phyloP scores from a whole-genome alignment of 2,888 invertebrate genomes.

The Drosophila phalerata region DNA sequence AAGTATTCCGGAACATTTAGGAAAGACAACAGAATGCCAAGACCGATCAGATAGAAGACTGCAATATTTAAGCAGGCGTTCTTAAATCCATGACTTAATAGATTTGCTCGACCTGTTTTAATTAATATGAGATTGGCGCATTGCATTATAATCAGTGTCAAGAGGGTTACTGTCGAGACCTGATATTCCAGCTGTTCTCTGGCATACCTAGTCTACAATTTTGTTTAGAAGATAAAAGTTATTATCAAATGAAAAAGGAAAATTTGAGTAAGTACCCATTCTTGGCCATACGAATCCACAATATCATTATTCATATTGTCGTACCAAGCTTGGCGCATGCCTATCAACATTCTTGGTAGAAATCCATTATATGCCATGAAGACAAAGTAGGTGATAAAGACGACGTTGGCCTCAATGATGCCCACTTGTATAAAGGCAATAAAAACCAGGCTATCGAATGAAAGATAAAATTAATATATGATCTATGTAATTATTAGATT shows the following conservation, averaged over 20 bases:
- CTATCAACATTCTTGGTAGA: slow-evolving; percentile 42
- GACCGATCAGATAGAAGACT: slow-evolving; percentile 31
- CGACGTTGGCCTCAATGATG: slow-evolving; percentile 52
- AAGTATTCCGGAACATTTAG: slow-evolving; percentile 10
- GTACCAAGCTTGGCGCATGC: slow-evolving; percentile 27
- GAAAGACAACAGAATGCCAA: slow-evolving; percentile 5
- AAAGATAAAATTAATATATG: not conserved
- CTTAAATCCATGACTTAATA: slow-evolving; percentile 56
- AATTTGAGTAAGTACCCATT: slow-evolving; percentile 53
- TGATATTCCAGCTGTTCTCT: slow-evolving; percentile 41
- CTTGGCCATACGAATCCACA: slow-evolving; percentile 64
- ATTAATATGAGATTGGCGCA: slow-evolving; percentile 45
- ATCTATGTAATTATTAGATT: not conserved
- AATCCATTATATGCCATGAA: slow-evolving; percentile 60
- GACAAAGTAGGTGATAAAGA: slow-evolving; percentile 47
- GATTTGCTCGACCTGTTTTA: slow-evolving; percentile 45
- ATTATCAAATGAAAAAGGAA: not conserved
- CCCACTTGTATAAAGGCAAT: slow-evolving; percentile 58
- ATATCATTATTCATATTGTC: slow-evolving; percentile 44
- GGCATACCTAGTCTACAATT: slow-evolving; percentile 30
- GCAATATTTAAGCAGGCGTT: slow-evolving; percentile 38
- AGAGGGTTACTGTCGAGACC: slow-evolving; percentile 9
- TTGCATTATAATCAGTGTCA: slow-evolving; percentile 55
- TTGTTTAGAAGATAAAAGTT: not conserved
- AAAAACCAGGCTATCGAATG: slow-evolving; percentile 41